These are phyloP conservation scores for Chironex yamaguchii DNA, from an alignment of 30 jellyfish, hydroid and myxozoan species.

Conservation along the genomic window DNA sequence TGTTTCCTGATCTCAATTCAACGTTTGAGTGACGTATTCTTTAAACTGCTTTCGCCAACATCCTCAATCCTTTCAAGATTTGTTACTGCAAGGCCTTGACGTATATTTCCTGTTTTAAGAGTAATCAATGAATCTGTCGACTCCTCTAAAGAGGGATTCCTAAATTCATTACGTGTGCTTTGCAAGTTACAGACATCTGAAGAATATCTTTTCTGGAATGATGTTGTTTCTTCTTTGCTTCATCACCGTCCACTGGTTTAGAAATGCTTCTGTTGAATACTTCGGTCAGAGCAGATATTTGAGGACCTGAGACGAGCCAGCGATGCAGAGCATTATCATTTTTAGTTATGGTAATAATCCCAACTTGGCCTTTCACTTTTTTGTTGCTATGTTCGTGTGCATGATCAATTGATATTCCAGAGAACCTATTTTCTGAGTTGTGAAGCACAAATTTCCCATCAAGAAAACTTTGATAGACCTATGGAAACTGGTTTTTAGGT, in stretches of 20 bases:
- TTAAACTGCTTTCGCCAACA: conserved; percentile 62
- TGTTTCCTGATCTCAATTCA: conserved; percentile 49
- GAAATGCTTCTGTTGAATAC: conserved; percentile 35
- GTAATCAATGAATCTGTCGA: conserved; percentile 35
- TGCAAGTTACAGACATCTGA: conserved; percentile 21
- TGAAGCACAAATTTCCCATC: conserved; percentile 49
- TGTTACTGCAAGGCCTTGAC: conserved; percentile 25
- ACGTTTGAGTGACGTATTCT: conserved; percentile 29
- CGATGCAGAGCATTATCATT: conserved; percentile 53
- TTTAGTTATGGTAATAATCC: conserved; percentile 11
- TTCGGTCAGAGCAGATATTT: conserved; percentile 34
- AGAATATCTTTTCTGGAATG: conserved; percentile 30
- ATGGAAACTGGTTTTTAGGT: conserved; percentile 34
- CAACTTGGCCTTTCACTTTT: conserved; percentile 30
- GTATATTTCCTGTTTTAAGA: conserved; percentile 33
- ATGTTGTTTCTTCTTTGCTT: conserved; percentile 43
- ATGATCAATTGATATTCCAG: conserved; percentile 55
- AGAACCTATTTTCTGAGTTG: conserved; percentile 30
- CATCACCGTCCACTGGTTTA: conserved; percentile 17
- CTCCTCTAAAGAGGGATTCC: conserved; percentile 64
- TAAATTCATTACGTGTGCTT: conserved; percentile 28
- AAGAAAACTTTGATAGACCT: conserved; percentile 6
- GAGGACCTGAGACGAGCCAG: conserved; percentile 65
- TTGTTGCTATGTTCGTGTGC: conserved; percentile 50
- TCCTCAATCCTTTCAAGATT: conserved; percentile 45